A percentile compares a stretch with the other conserved stretches of the same genome.
Evolutionary conservation across 2,888 invertebrate genomes (phyloP).

Genomic region (Ariolimax columbianus): DNA sequence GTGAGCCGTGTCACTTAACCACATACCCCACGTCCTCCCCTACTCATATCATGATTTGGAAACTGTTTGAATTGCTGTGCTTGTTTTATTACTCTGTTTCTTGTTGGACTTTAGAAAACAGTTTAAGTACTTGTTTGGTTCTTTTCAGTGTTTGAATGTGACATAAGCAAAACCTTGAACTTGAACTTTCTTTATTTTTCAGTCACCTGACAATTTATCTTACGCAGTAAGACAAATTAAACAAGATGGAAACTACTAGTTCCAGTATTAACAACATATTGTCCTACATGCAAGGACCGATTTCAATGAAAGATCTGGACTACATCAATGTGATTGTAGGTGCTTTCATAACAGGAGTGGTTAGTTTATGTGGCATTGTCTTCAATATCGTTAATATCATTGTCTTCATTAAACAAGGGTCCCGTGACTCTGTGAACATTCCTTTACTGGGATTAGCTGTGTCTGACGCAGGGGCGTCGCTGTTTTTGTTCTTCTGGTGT

Average conservation of each 20-base stretch:
- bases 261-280: not conserved
- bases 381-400: conserved; percentile 6
- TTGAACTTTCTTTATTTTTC: no score
- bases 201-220: no score
- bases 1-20: no score
- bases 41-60: no score
- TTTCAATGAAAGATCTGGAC: not conserved
- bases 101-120: no score
- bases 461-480: not conserved
- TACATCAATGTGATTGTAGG: not conserved
- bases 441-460: not conserved
- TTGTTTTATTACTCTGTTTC: no score
- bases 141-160: no score
- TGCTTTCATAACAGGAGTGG: not conserved
- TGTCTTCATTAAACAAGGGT: not conserved
- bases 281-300: not conserved
- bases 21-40: no score
- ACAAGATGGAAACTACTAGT: not conserved
- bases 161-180: no score
- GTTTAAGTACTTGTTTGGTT: no score
- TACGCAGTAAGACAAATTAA: no score
- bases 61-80: no score
- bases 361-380: not conserved
- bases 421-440: not conserved
- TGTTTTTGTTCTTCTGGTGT: not conserved